These are phyloP conservation scores for Harpagus bidentatus DNA, from an alignment of 2,113 vertebrate species.

Conservation along the genomic window DNA sequence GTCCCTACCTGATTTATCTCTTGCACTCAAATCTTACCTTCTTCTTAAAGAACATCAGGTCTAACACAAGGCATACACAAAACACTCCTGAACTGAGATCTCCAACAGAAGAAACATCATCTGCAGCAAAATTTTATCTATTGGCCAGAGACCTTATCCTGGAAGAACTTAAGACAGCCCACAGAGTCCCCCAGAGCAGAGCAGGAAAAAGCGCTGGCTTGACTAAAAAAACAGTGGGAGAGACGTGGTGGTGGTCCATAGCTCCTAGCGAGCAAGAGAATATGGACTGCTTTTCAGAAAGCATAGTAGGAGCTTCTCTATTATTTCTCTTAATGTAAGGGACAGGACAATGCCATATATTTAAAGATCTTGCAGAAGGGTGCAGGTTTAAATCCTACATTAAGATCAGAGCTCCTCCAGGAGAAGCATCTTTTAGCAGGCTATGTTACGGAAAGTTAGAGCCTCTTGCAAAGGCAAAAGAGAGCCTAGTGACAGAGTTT, in stretches of 20 bases:
- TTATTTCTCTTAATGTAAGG: neutral
- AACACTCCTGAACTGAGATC: neutral
- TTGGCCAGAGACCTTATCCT: neutral
- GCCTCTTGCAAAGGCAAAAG: neutral
- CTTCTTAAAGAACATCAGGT: neutral
- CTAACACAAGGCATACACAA: neutral
- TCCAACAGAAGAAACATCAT: neutral
- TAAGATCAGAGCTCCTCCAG: neutral
- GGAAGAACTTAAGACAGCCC: neutral
- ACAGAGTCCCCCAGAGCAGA: neutral
- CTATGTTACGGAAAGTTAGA: neutral
- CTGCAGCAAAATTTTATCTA: neutral
- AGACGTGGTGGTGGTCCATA: neutral
- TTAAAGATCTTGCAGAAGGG: neutral
- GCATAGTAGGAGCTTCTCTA: neutral
- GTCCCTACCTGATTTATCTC: neutral
- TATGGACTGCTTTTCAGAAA: neutral
- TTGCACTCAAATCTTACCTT: neutral
- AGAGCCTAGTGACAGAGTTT: neutral
- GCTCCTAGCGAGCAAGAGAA: neutral
- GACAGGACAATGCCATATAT: neutral
- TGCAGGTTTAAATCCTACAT: neutral
- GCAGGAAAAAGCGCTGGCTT: neutral
- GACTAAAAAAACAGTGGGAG: neutral
- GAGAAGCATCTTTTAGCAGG: neutral